These are phyloP conservation scores for Plectropomus leopardus DNA, from an alignment of 2,113 vertebrate genomes.

Conservation along the genomic window DNA sequence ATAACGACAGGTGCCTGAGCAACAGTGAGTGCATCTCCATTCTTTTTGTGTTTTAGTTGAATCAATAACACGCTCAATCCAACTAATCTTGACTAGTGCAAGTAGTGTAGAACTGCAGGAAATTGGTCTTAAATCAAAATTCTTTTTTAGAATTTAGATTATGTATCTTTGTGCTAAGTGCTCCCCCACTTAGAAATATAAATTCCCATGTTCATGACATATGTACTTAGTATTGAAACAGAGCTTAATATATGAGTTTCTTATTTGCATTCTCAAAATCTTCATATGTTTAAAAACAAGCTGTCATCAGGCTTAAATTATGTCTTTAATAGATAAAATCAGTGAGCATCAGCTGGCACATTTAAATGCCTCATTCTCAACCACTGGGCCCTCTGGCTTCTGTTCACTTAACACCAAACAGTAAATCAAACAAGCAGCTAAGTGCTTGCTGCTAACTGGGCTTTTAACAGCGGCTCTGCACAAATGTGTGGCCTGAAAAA, in stretches of 20 bases:
- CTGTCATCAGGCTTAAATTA: background rate
- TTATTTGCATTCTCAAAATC: background rate
- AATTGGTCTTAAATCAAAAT: too few relatives aligned
- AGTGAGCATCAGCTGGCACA: background rate
- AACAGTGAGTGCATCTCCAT: too few relatives aligned
- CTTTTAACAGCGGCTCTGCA: background rate
- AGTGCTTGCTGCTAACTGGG: background rate
- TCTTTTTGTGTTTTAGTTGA: too few relatives aligned
- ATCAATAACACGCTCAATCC: too few relatives aligned
- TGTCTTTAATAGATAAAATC: background rate
- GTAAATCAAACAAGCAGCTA: background rate
- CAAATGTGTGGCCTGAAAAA: background rate
- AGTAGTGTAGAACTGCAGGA: too few relatives aligned
- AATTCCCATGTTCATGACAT: too few relatives aligned
- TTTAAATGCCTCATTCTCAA: background rate
- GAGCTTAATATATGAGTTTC: background rate
- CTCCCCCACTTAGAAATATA: too few relatives aligned
- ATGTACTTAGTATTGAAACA: background rate
- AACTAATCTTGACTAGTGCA: too few relatives aligned
- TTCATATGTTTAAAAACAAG: background rate
- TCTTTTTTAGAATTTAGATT: too few relatives aligned
- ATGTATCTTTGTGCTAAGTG: too few relatives aligned
- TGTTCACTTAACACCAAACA: background rate
- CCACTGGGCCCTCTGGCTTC: too few relatives aligned
- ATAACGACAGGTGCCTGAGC: too few relatives aligned